Evolutionary conservation across 2,888 invertebrate genomes (phyloP).

Genomic region (Uloborus plumipes): DNA sequence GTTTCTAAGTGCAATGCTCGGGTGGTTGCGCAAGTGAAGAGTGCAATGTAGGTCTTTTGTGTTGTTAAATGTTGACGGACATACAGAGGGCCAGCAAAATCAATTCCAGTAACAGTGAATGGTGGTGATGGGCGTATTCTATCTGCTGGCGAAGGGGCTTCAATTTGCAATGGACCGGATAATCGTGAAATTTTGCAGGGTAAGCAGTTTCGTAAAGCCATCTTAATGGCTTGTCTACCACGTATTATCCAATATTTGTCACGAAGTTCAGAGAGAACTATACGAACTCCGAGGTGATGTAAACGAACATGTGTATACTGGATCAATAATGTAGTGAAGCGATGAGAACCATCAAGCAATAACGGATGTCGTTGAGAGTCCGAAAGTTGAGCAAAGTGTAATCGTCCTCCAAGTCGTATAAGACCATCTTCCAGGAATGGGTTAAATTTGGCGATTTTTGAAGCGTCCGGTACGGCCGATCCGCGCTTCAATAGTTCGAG

Average conservation of each 20-base stretch:
- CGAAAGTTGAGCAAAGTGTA: background rate
- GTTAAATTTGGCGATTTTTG: background rate
- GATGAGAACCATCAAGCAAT: no score
- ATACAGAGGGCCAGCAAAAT: background rate
- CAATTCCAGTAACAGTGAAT: background rate
- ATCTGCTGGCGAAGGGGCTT: slow-evolving; percentile 6
- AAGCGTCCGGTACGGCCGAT: background rate
- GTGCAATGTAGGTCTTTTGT: background rate
- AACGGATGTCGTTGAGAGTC: background rate
- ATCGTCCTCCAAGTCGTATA: slow-evolving; percentile 8
- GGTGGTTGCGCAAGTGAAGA: slow-evolving; percentile 1
- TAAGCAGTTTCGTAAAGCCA: background rate
- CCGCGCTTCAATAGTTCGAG: background rate
- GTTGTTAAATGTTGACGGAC: background rate
- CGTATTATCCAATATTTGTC: slow-evolving; percentile 2
- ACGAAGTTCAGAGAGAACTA: slow-evolving; percentile 15
- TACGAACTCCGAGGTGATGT: slow-evolving; percentile 15
- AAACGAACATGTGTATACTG: background rate
- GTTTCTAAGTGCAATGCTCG: slow-evolving; percentile 1
- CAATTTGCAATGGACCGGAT: no score
- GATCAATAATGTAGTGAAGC: no score
- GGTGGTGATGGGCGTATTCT: background rate
- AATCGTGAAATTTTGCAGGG: background rate
- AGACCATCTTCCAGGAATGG: background rate
- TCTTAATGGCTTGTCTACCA: background rate